Evolutionary conservation across 92 coral and sea anemone species (phyloP).

Genomic region (Phenganax stokvisi): DNA sequence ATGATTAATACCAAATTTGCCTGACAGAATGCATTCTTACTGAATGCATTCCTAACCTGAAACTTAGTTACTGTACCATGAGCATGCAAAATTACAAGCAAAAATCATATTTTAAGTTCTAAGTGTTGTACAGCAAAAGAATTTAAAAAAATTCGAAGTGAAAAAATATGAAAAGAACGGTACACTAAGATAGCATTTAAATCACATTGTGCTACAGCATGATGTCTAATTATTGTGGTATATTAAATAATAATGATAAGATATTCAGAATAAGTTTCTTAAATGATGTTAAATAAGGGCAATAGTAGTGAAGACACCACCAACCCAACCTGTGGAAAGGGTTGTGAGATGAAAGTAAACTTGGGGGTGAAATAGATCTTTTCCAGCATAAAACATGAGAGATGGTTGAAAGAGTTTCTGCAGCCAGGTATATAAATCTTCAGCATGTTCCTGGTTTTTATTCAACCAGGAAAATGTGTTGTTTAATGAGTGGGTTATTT

Average conservation of each 20-base stretch:
- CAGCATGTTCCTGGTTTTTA: neutral
- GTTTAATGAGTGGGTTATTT: neutral
- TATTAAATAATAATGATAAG: no score
- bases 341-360: neutral
- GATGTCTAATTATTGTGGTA: no score
- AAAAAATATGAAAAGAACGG: neutral
- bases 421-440: neutral
- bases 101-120: no score
- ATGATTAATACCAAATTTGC: no score
- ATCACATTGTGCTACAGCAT: no score
- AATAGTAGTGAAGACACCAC: neutral
- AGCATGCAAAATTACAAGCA: no score
- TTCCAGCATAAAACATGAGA: neutral
- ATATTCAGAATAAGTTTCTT: no score
- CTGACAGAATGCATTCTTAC: no score
- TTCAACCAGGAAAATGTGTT: neutral
- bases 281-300: neutral
- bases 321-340: constrained; percentile 10
- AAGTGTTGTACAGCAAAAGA: neutral
- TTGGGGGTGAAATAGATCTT: neutral
- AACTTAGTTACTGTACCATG: no score
- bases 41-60: no score
- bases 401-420: neutral
- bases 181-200: neutral
- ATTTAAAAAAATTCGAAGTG: neutral